Evolutionary conservation across 2,113 vertebrate genomes (phyloP).

Genomic region (Dunckerocampus dactyliophorus): DNA sequence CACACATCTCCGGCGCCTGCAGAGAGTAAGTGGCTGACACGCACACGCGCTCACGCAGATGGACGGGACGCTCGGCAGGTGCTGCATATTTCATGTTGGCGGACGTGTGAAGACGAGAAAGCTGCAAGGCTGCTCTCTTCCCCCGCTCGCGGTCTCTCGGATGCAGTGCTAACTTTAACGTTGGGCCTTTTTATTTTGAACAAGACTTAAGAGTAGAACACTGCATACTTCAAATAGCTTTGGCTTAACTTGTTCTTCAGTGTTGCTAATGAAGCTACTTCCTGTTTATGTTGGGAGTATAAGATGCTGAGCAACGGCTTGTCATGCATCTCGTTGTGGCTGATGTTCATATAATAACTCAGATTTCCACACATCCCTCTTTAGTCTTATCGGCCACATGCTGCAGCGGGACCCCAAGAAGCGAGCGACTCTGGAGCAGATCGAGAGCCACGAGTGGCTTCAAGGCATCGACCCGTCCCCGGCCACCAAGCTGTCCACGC

Average conservation of each 20-base stretch:
- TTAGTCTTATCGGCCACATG: constrained; percentile 93
- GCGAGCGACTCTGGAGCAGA: constrained; percentile 90
- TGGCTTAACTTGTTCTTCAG: too few relatives aligned
- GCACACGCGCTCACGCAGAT: constrained; percentile 25
- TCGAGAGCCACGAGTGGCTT: constrained; percentile 90
- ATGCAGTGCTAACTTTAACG: too few relatives aligned
- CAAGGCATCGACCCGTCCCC: constrained; percentile 96
- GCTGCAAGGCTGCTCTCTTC: constrained; percentile 11
- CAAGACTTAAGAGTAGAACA: too few relatives aligned
- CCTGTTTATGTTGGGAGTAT: too few relatives aligned
- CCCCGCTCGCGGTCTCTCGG: constrained; percentile 31
- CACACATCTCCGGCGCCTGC: constrained; percentile 88
- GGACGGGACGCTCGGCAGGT: constrained; percentile 51
- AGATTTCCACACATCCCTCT: neutral
- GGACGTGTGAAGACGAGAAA: constrained; percentile 44
- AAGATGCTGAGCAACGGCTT: neutral
- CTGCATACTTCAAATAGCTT: too few relatives aligned
- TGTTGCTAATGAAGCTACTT: too few relatives aligned
- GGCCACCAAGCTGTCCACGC: constrained; percentile 93
- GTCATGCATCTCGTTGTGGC: neutral
- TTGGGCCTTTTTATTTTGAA: too few relatives aligned
- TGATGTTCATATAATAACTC: neutral
- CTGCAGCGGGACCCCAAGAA: constrained; percentile 93
- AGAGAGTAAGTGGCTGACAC: constrained; percentile 77
- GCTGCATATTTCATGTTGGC: constrained; percentile 69